phyloP scores from a whole-genome alignment of 2,888 invertebrate species.

The Brenthis ino region DNA sequence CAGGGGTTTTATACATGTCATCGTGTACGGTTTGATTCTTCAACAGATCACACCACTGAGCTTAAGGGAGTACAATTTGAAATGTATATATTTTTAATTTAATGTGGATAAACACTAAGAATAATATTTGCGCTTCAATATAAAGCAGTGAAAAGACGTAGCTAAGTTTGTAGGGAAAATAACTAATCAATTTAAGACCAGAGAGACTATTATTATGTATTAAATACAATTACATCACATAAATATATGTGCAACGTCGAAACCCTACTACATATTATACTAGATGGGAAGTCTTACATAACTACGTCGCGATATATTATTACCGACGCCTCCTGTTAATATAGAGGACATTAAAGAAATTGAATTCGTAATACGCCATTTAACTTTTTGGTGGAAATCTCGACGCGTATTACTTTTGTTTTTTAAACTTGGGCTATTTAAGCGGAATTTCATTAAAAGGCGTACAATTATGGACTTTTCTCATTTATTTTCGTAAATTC shows the following conservation, averaged over 20 bases:
- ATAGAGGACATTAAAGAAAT: slow-evolving; percentile 27
- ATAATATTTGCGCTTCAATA: too few species aligned
- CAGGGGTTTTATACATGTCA: too few species aligned
- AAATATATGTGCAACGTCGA: not conserved
- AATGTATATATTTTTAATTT: too few species aligned
- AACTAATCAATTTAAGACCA: not conserved
- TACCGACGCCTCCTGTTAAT: slow-evolving; percentile 18
- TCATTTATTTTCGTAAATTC: slow-evolving; percentile 49
- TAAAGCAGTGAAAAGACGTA: too few species aligned
- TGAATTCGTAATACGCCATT: slow-evolving; percentile 75
- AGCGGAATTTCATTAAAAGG: slow-evolving; percentile 63
- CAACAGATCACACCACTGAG: too few species aligned
- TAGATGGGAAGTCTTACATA: not conserved
- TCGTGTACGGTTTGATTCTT: too few species aligned
- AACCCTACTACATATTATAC: not conserved
- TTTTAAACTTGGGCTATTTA: slow-evolving; percentile 68
- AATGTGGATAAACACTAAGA: too few species aligned
- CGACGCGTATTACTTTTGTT: slow-evolving; percentile 67
- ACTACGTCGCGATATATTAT: slow-evolving; percentile 11
- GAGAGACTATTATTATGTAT: not conserved
- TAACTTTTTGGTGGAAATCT: slow-evolving; percentile 68
- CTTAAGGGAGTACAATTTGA: too few species aligned
- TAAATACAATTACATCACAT: not conserved
- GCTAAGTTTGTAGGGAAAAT: too few species aligned
- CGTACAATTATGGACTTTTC: slow-evolving; percentile 53